A percentile compares a stretch with the other conserved stretches of the same genome.
Evolutionary conservation across 2,113 vertebrate genomes (phyloP).

Genomic region (Macquaria australasica): DNA sequence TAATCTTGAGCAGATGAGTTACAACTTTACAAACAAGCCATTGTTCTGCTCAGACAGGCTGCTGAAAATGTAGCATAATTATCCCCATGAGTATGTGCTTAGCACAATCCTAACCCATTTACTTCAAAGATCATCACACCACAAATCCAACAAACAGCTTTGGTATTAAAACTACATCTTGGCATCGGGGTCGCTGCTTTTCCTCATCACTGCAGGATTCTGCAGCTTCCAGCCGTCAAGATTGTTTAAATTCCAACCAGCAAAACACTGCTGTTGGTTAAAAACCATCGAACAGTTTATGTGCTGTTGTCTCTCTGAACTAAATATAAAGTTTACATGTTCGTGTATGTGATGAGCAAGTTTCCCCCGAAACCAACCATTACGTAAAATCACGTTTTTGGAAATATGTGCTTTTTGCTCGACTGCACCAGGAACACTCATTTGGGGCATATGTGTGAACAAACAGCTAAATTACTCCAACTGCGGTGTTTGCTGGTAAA

Average conservation of each 20-base stretch:
- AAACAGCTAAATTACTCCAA: constrained; percentile 29
- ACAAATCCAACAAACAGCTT: constrained; percentile 52
- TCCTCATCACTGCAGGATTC: constrained; percentile 31
- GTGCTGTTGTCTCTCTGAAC: constrained; percentile 24
- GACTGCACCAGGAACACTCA: constrained; percentile 32
- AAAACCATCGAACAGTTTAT: constrained; percentile 14
- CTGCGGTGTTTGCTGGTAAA: constrained; percentile 23
- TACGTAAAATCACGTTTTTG: constrained; percentile 36
- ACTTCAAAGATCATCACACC: constrained; percentile 67
- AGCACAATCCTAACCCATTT: constrained; percentile 58
- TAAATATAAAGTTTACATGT: constrained; percentile 49
- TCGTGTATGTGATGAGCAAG: neutral
- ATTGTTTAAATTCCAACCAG: constrained; percentile 53
- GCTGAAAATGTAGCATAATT: constrained; percentile 64
- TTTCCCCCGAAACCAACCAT: constrained; percentile 33
- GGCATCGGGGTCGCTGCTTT: constrained; percentile 28
- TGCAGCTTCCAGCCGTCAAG: constrained; percentile 47
- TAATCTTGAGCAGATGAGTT: constrained; percentile 65
- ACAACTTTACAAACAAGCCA: constrained; percentile 61
- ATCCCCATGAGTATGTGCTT: constrained; percentile 61
- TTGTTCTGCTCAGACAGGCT: constrained; percentile 64
- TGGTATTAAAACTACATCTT: constrained; percentile 56
- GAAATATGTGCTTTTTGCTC: constrained; percentile 25
- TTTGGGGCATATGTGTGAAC: constrained; percentile 31
- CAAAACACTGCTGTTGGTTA: constrained; percentile 34